Conservation (phyloP, 2,797 vertebrate species). For the Danio kyathit region DNA sequence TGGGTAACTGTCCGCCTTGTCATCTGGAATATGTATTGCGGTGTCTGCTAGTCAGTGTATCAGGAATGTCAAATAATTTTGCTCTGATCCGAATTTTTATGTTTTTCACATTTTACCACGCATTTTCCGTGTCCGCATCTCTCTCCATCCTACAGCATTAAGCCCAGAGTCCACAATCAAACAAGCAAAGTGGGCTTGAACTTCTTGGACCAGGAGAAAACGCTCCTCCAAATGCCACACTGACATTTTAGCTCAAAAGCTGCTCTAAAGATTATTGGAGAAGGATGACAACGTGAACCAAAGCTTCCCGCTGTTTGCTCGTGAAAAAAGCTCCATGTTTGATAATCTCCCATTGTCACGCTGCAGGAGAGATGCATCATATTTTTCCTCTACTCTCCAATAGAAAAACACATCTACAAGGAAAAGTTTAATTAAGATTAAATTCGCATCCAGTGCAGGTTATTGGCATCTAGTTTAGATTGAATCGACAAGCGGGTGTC, state of each 20-base stretch:
- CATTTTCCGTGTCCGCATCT: not conserved
- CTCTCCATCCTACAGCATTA: not conserved
- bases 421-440: conserved; percentile 32
- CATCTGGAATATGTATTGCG: conserved; percentile 21
- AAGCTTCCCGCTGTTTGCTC: conserved; percentile 56
- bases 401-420: not conserved
- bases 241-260: conserved; percentile 60
- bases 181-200: conserved; percentile 31
- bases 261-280: conserved; percentile 53
- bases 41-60: conserved; percentile 20
- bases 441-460: conserved; percentile 9
- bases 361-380: conserved; percentile 33
- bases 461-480: conserved; percentile 21
- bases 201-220: conserved; percentile 47
- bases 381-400: not conserved
- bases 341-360: conserved; percentile 46
- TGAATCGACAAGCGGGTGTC: conserved; percentile 16
- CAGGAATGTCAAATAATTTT: conserved; percentile 31
- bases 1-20: conserved; percentile 2
- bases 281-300: conserved; percentile 57
- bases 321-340: conserved; percentile 47
- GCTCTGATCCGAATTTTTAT: conserved; percentile 33
- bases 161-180: conserved; percentile 23
- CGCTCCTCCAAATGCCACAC: conserved; percentile 60
- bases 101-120: conserved; percentile 11